These are phyloP conservation scores for Columbina picui DNA, from an alignment of 2,113 vertebrate genomes.

Conservation along the genomic window DNA sequence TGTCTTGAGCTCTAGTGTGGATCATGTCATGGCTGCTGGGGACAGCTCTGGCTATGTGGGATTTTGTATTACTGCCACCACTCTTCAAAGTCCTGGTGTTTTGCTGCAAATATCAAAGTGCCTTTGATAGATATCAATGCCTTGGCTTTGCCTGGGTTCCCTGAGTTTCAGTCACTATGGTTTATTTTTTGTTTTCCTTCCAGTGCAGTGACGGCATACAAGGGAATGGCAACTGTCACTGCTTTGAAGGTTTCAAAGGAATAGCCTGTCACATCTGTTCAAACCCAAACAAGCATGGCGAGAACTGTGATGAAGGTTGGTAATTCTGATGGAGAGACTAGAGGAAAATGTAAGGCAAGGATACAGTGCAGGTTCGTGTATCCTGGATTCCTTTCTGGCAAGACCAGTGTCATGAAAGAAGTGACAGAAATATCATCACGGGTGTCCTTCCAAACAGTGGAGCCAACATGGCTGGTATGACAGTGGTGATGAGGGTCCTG, in stretches of 20 bases:
- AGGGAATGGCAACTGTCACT: constrained; percentile 88
- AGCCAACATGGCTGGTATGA: background rate
- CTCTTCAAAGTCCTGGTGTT: background rate
- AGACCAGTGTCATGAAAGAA: background rate
- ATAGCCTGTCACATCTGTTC: constrained; percentile 93
- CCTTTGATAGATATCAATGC: background rate
- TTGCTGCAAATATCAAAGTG: background rate
- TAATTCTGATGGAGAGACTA: background rate
- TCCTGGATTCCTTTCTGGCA: background rate
- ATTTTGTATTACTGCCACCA: background rate
- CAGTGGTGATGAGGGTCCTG: background rate
- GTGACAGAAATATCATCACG: background rate
- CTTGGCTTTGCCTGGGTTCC: background rate
- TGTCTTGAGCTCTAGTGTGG: background rate
- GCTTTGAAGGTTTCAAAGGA: constrained; percentile 85
- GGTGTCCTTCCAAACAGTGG: background rate
- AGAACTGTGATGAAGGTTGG: constrained; percentile 90
- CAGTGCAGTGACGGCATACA: constrained; percentile 90
- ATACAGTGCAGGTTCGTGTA: background rate
- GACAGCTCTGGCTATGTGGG: background rate
- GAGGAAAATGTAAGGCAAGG: background rate
- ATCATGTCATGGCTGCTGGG: background rate
- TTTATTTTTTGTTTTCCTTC: background rate
- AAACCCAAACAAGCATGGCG: constrained; percentile 86
- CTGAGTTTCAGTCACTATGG: background rate